Conservation (phyloP, 2,113 vertebrate genomes). For the Scomber japonicus region DNA sequence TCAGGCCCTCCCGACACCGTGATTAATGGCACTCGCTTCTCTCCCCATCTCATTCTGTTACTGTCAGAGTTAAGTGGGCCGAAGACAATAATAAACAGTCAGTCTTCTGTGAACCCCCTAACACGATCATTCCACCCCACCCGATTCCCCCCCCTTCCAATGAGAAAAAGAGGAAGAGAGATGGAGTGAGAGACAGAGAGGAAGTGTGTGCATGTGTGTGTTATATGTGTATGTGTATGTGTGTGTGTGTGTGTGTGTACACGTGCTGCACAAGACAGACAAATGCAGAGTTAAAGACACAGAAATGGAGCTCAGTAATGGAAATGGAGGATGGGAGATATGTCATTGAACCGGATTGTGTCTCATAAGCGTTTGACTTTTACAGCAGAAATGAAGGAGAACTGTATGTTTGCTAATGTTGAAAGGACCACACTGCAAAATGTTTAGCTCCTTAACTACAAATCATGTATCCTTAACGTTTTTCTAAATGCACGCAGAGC, state of each 20-base stretch:
- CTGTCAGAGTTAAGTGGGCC: slow-evolving; percentile 87
- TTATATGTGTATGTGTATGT: neutral
- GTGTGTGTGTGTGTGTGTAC: neutral
- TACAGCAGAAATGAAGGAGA: neutral
- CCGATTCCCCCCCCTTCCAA: slow-evolving; percentile 49
- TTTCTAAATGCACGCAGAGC: neutral
- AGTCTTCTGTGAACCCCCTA: slow-evolving; percentile 83
- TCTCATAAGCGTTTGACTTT: slow-evolving; percentile 42
- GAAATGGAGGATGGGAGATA: slow-evolving; percentile 48
- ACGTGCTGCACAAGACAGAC: slow-evolving; percentile 27
- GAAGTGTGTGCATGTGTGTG: slow-evolving; percentile 31
- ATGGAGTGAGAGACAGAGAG: slow-evolving; percentile 67
- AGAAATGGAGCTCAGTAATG: slow-evolving; percentile 47
- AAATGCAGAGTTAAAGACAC: slow-evolving; percentile 60
- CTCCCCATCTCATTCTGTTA: slow-evolving; percentile 86
- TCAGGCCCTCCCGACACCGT: slow-evolving; percentile 76
- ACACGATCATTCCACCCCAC: slow-evolving; percentile 74
- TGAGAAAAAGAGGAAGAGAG: slow-evolving; percentile 70
- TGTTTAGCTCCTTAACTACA: neutral
- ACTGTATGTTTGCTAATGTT: neutral
- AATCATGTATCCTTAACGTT: neutral
- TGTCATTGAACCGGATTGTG: slow-evolving; percentile 39
- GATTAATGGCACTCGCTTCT: slow-evolving; percentile 84
- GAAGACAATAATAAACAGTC: slow-evolving; percentile 87
- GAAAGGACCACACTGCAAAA: neutral